phyloP scores from a whole-genome alignment of 2,888 invertebrate species.

The Patella ulyssiponensis region DNA sequence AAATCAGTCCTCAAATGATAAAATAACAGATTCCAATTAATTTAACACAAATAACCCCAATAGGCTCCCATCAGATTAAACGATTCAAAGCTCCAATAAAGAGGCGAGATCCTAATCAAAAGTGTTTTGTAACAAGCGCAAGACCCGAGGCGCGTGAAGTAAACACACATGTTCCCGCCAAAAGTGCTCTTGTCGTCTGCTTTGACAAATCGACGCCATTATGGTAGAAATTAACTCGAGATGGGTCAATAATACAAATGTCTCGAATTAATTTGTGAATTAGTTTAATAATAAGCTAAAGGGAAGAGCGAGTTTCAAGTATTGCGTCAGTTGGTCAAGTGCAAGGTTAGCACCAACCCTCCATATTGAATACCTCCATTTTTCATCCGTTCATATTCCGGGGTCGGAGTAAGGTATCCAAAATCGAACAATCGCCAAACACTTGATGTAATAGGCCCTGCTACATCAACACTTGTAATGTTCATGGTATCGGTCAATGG shows the following conservation, averaged over 20 bases:
- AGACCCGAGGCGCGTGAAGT: conserved; percentile 2
- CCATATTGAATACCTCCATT: too few relatives aligned
- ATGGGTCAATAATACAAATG: conserved; percentile 5
- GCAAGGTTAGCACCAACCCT: not conserved
- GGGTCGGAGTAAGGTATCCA: not conserved
- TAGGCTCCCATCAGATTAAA: not conserved
- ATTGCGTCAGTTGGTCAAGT: conserved; percentile 5
- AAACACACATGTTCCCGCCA: conserved; percentile 11
- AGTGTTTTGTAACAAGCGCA: not conserved
- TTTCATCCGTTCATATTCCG: too few relatives aligned
- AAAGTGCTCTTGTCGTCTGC: conserved; percentile 12
- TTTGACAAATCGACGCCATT: conserved; percentile 3
- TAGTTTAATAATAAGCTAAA: not conserved
- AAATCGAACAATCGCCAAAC: conserved; percentile 7
- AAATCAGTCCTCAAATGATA: not conserved
- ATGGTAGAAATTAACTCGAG: not conserved
- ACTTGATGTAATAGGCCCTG: not conserved
- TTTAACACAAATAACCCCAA: not conserved
- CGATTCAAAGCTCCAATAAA: not conserved
- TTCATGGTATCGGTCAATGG: too few relatives aligned
- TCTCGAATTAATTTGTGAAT: conserved; percentile 9
- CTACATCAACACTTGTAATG: too few relatives aligned
- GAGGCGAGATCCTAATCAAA: not conserved
- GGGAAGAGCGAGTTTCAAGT: not conserved
- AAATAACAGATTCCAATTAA: conserved; percentile 6